phyloP scores from a whole-genome alignment of 2,888 invertebrate genomes.

The Pelosia muscerda region DNA sequence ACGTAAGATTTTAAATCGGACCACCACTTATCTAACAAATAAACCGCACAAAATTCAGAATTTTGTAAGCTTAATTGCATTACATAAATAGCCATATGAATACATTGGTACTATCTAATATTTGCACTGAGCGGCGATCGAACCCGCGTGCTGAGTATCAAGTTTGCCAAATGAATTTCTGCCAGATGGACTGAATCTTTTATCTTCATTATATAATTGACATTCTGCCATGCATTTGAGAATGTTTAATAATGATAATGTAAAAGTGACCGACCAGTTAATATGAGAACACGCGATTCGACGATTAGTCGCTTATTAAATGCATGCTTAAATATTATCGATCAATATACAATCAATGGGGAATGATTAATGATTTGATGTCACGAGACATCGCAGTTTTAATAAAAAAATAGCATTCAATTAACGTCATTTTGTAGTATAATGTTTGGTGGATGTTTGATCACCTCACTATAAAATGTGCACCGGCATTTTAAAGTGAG shows the following conservation, averaged over 20 bases:
- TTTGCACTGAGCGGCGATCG: too few relatives aligned
- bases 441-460: neutral
- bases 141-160: too few relatives aligned
- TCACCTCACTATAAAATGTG: too few relatives aligned
- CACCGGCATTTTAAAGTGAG: too few relatives aligned
- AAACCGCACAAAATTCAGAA: too few relatives aligned
- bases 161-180: too few relatives aligned
- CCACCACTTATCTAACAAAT: too few relatives aligned
- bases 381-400: constrained; percentile 50
- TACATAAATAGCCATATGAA: too few relatives aligned
- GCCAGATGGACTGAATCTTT: too few relatives aligned
- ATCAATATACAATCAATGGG: constrained; percentile 69
- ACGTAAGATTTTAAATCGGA: too few relatives aligned
- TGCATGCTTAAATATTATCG: constrained; percentile 74
- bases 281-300: constrained; percentile 69
- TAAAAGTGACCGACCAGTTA: constrained; percentile 61
- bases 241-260: constrained; percentile 56
- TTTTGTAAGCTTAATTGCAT: too few relatives aligned
- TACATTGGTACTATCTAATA: too few relatives aligned
- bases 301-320: constrained; percentile 77
- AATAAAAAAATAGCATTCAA: constrained; percentile 23
- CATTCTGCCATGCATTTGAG: constrained; percentile 36
- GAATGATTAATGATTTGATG: constrained; percentile 65
- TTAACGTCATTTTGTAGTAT: constrained; percentile 7
- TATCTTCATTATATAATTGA: constrained; percentile 41